Percentiles rank a stretch among this genome's conserved stretches.
These are phyloP conservation scores for Brenthis hecate DNA, from an alignment of 2,888 invertebrate genomes.

Conservation along the genomic window DNA sequence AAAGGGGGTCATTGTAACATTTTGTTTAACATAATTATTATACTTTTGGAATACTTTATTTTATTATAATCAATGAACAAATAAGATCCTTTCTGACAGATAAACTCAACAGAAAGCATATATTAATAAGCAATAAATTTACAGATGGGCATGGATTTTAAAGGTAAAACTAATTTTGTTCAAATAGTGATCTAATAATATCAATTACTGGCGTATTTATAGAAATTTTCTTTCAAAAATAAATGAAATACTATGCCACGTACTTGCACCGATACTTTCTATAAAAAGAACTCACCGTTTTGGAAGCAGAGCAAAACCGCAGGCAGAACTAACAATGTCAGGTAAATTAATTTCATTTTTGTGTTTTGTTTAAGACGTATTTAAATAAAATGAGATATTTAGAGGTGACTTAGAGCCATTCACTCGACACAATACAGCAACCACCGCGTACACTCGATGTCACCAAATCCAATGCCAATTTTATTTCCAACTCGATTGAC, in stretches of 20 bases:
- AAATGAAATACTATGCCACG: constrained; percentile 67
- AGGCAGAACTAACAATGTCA: constrained; percentile 86
- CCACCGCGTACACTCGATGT: constrained; percentile 53
- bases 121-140: background rate
- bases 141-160: constrained; percentile 3
- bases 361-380: constrained; percentile 48
- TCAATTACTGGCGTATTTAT: constrained; percentile 24
- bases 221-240: constrained; percentile 60
- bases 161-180: background rate
- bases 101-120: no score
- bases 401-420: constrained; percentile 64
- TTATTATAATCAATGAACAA: no score
- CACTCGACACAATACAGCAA: constrained; percentile 61
- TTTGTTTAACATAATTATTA: no score
- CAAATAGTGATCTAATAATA: background rate
- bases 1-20: no score
- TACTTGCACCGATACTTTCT: constrained; percentile 53
- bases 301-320: constrained; percentile 87
- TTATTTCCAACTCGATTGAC: constrained; percentile 82
- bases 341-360: constrained; percentile 87
- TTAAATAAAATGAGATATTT: constrained; percentile 52
- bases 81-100: no score
- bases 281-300: constrained; percentile 83
- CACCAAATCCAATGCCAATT: constrained; percentile 51
- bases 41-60: no score